Evolutionary conservation across 2,888 invertebrate genomes (phyloP), one percentile per base, ranked within the genome.

Genomic region (Cataglyphis cursor): DNA sequence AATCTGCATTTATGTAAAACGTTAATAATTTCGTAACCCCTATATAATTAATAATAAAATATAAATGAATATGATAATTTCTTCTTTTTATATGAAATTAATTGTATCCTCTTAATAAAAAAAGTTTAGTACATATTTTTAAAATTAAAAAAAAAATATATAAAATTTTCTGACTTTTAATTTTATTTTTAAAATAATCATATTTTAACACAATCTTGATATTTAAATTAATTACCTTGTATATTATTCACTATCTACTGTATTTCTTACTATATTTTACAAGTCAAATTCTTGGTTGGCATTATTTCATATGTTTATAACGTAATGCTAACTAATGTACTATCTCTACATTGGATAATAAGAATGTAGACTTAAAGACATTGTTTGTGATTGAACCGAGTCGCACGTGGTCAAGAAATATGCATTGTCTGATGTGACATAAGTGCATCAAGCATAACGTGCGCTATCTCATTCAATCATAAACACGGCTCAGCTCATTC

Each of bases 401-500:
- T 76, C 66, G 61, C 48, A 18, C 66, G 51, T 65, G 24, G n/a
- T 66, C 51, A 51, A 76, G 51, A 51, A 66, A 35, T 38, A 66
- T 51, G 76, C 76, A 76, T 76, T 3, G 66, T 66, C 51, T 24
- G 38, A 76, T 54, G 75, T 66, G 66, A 54, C 38, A 28, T 24
- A 51, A 48, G n/a, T 38, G 68, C 24, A 65, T 24, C 24, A 24
- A 51, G 68, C 38, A 51, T n/a, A 51, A 51, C 76, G 38, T 68
- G 76, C 28, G 68, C 54, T 76, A 76, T 76, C 54, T 41, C 38
- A 28, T 51, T 54, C 51, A 68, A 68, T 68, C 76, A 54, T 76
- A 76, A 76, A 76, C 66, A 38, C 51, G 76, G 68, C 24, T 38
- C 24, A 38, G 38, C 38, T 76, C 48, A 6, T 21, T 62, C 51